A percentile compares a stretch with the other conserved stretches of the same genome.
These are phyloP conservation scores for Gasterosteus aculeatus DNA, from an alignment of 2,113 vertebrate species.

Conservation along the genomic window DNA sequence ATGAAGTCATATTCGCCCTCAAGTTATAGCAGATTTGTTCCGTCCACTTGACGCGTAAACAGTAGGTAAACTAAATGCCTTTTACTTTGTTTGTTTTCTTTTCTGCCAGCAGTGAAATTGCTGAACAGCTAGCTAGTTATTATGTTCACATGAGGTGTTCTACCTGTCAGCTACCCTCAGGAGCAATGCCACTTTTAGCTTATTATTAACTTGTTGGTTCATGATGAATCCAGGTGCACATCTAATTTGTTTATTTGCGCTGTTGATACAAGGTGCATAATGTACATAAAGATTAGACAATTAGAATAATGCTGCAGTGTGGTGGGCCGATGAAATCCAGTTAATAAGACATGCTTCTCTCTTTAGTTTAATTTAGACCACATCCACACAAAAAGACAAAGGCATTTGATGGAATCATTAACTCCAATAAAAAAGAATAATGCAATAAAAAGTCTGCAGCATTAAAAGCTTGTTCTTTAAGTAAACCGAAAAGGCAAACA, in stretches of 20 bases:
- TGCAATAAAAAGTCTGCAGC: slow-evolving; percentile 4
- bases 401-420: slow-evolving; percentile 10
- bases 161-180: neutral
- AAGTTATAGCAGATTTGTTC: neutral
- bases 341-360: slow-evolving; percentile 23
- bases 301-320: slow-evolving; percentile 7
- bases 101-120: slow-evolving; percentile 5
- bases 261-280: neutral
- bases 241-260: slow-evolving; percentile 20
- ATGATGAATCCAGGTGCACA: slow-evolving; percentile 19
- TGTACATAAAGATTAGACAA: slow-evolving; percentile 7
- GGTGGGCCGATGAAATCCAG: slow-evolving; percentile 18
- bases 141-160: slow-evolving; percentile 37
- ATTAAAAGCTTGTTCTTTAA: neutral
- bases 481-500: slow-evolving; percentile 1
- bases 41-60: neutral
- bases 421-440: neutral
- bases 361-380: slow-evolving; percentile 23
- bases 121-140: slow-evolving; percentile 4
- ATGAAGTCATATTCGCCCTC: slow-evolving; percentile 2
- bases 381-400: slow-evolving; percentile 10
- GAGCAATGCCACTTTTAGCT: neutral
- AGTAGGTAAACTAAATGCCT: neutral
- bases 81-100: slow-evolving; percentile 17
- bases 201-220: slow-evolving; percentile 28